Base-by-base conservation (phyloP, 1,140 invertebrate species). In the Euura saliciscinereae region DNA sequence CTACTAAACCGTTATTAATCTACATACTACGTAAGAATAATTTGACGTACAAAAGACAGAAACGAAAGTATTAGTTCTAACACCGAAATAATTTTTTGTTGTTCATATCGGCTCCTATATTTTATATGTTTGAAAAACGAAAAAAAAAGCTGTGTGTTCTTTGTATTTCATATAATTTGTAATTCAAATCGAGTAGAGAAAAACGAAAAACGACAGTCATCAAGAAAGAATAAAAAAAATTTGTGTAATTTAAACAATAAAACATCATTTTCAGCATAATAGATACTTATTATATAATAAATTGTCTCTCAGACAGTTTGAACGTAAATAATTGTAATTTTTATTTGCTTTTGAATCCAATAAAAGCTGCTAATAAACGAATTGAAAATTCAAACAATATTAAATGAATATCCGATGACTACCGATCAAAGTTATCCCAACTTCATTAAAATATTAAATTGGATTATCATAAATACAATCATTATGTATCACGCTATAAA, bases 61-160 rank as follows among this genome's bases (percentile, higher is more conserved):
- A 59, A 59, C 6, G 51, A 59, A 59, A 59, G 51, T 59, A 59
- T 59, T 59, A 59, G 5, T 59, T 59, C 51, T 59, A 59, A 59
- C 51, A 11, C 51, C 51, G 3, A 59, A 59, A 2, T 59, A 59
- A 59, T n/a, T 59, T 59, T n/a, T n/a, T 59, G 51, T n/a, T n/a
- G 51, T 8, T 59, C 8, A 59, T 59, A 59, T 59, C 13, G 8
- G 6, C 2, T 59, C 1, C 51, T 28, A 28, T 28, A 28, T 28
- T 28, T 28, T 28, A 28, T 28, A 28, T 28, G 28, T 28, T 28
- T 28, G 28, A 28, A 28, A 28, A 28, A 28, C 28, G 28, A 28
- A 59, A 59, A n/a, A 28, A 28, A 28, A 28, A 28, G 28, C 51
- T 59, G 8, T 59, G 51, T n/a, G 13, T n/a, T 59, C 51, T 11